Evolutionary conservation across 2,888 invertebrate species (phyloP), one percentile per base, ranked within the genome.

Genomic region (Carcina quercana): DNA sequence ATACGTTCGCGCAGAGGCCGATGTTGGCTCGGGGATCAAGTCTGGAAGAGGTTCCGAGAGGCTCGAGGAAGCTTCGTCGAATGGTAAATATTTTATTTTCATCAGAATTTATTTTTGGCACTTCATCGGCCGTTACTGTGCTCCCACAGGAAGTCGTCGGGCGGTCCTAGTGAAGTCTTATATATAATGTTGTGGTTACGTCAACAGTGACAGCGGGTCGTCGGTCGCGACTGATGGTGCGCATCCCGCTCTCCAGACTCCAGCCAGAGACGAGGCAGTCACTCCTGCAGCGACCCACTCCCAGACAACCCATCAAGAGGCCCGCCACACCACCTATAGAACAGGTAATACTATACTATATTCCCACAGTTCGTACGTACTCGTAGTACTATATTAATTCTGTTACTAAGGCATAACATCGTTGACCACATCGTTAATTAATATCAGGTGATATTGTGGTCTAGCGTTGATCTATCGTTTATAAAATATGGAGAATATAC

Each of bases 1-100:
- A 13, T 79, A 62, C 40, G 65, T 80, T 15, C 49, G 67, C 14
- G 82, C 80, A 0, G 82, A 83, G 40, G 82, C 82, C 4, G 82
- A 82, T 22, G 79, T 82, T 10, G 80, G 80, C 0, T 74, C 75
- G 5, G 79, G 64, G 0, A 32, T 69, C 15, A 75, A 75, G 40
- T 51, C 67, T 7, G 69, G 64, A 1, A 53, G 73, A 8, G 71
- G 68, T 2, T 71, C 72, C 0, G 75, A 75, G 43, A 47, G 75
- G 20, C 53, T 70, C 0, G 73, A 73, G 32, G 76, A 78, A 24
- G 61, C 70, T 15, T 62, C 67, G 5, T 68, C 71, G 5, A 71
- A 68, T 32, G 67, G 80, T 80, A 15, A 71, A 68, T 47, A 20
- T 8, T 20, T 3, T 20, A 3, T 1, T n/a, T n/a, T n/a, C n/a